Evolutionary conservation across 2,888 invertebrate species (phyloP).

Genomic region (Cantharis lateralis): DNA sequence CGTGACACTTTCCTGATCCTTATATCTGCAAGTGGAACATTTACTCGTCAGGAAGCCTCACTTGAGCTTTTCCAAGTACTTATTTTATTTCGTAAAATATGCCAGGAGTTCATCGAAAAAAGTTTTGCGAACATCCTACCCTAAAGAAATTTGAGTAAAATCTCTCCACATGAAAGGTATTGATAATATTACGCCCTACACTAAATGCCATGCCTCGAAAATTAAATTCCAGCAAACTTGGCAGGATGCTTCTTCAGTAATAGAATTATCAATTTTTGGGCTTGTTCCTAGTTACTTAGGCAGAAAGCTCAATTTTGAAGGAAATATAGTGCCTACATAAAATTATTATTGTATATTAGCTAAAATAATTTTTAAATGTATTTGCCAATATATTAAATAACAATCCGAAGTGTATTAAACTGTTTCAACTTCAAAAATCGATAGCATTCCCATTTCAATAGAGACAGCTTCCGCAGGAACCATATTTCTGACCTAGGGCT

Average conservation of each 20-base stretch:
- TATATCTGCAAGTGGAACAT: background rate
- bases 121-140: background rate
- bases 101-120: background rate
- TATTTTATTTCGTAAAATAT: background rate
- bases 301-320: background rate
- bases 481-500: background rate
- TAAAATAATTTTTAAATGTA: background rate
- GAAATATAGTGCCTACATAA: background rate
- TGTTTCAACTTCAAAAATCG: background rate
- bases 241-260: background rate
- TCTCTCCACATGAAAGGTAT: background rate
- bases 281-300: background rate
- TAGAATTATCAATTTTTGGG: background rate
- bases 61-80: background rate
- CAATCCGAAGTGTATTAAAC: background rate
- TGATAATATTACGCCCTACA: background rate
- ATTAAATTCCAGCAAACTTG: background rate
- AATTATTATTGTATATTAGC: background rate
- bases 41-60: background rate
- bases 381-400: background rate
- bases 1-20: background rate
- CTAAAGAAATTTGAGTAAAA: background rate
- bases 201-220: background rate
- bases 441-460: background rate
- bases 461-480: background rate